phyloP scores from a whole-genome alignment of 2,113 vertebrate genomes.

The Hemiprocne comata region DNA sequence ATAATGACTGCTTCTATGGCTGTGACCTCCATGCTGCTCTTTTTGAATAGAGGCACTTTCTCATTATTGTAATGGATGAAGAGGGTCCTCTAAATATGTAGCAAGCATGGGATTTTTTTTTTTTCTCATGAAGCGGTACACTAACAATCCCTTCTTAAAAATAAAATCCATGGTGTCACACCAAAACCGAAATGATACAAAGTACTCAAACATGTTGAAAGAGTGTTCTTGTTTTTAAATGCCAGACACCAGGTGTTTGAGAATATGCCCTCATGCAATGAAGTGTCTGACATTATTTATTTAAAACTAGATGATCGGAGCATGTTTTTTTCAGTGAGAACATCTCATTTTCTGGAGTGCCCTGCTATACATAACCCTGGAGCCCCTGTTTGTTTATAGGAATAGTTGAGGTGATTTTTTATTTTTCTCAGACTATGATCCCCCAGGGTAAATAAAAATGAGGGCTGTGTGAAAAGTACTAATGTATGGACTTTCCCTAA shows the following conservation, averaged over 20 bases:
- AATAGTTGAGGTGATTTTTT: background rate
- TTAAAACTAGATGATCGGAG: slow-evolving; percentile 20
- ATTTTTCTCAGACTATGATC: background rate
- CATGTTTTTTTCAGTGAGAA: slow-evolving; percentile 9
- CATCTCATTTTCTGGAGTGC: slow-evolving; percentile 53
- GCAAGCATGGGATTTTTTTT: background rate
- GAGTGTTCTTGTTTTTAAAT: background rate
- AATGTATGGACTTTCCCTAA: background rate
- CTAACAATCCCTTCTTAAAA: background rate
- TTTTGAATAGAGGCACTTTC: background rate
- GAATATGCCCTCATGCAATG: background rate
- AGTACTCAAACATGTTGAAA: slow-evolving; percentile 6
- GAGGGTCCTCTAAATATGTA: background rate
- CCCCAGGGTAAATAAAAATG: slow-evolving; percentile 67
- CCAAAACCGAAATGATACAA: background rate
- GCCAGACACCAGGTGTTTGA: background rate
- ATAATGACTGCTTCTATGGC: background rate
- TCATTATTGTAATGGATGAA: slow-evolving; percentile 1
- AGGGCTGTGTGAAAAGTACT: slow-evolving; percentile 9
- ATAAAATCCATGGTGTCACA: background rate
- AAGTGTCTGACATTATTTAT: slow-evolving; percentile 60
- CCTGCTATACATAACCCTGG: background rate
- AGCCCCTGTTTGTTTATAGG: slow-evolving; percentile 32
- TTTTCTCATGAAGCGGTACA: background rate
- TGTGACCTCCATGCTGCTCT: background rate